Evolutionary conservation across 2,888 invertebrate genomes (phyloP).

Genomic region (Creontiades dilutus): DNA sequence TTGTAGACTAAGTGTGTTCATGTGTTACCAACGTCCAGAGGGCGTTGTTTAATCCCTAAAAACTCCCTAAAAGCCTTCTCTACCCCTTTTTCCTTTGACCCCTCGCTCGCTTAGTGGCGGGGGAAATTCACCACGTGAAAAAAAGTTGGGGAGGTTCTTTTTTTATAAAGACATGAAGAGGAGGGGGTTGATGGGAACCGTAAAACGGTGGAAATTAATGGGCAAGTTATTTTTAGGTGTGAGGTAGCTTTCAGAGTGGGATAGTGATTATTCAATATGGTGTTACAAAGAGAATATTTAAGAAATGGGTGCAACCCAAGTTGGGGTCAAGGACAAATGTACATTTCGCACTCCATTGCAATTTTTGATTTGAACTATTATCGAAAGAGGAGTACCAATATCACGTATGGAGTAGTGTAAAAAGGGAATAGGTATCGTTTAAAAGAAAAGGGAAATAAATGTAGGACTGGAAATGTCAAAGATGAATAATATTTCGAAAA

Average conservation of each 20-base stretch:
- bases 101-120: conserved; percentile 5
- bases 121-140: conserved; percentile 20
- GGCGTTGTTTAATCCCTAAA: conserved; percentile 67
- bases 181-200: conserved; percentile 7
- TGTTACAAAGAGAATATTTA: too few species aligned
- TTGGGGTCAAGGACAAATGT: too few species aligned
- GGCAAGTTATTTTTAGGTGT: conserved; percentile 9
- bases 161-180: background rate
- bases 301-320: too few species aligned
- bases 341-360: too few species aligned
- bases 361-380: too few species aligned
- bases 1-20: conserved; percentile 70
- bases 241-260: background rate
- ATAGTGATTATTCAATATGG: conserved; percentile 1
- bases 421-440: too few species aligned
- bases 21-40: conserved; percentile 66
- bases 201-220: conserved; percentile 24
- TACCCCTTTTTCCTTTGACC: conserved; percentile 48
- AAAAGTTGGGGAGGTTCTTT: conserved; percentile 21
- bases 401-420: too few species aligned
- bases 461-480: too few species aligned
- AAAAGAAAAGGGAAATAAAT: too few species aligned
- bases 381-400: too few species aligned
- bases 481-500: too few species aligned
- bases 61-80: conserved; percentile 63